Evolutionary conservation across 2,888 invertebrate genomes (phyloP), one percentile per base, ranked within the genome.

Genomic region (Lissocephala sabroskyi): DNA sequence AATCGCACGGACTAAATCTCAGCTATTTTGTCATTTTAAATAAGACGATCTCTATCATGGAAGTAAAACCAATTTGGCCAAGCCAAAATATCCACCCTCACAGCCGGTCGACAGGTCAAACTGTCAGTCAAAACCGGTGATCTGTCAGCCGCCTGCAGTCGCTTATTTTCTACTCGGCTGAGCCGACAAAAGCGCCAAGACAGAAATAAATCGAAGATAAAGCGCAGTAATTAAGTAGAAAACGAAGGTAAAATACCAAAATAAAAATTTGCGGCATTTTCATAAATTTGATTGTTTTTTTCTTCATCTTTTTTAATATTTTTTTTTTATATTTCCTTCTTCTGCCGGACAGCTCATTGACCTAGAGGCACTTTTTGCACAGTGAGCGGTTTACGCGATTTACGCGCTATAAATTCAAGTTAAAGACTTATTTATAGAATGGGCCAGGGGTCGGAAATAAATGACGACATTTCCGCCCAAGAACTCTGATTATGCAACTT

Each of bases 61-160:
- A 3, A 23, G 23, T 39, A 43, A 43, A 63, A 54, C 71, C 63
- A 61, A 74, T 70, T 74, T 52, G 66, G 66, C 52, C 50, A 56
- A 37, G n/a, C 61, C 67, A 65, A 60, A 62, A 63, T 16, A 16
- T 42, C 47, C 66, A 51, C 63, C 70, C 59, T 23, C n/a, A 62
- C 74, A 47, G 16, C 32, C 3, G 13, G 16, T 5, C 35, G 14
- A 28, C 29, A 11, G 40, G 47, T 23, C 9, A 9, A 14, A 16
- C 17, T 33, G 19, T 41, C 10, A n/a, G 11, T 28, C n/a, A n/a
- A n/a, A n/a, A n/a, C n/a, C n/a, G n/a, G n/a, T n/a, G n/a, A 14
- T 19, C 17, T 33, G 19, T 41, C 10, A n/a, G 11, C 26, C n/a
- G n/a, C n/a, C n/a, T 29, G 13, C 33, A 35, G 4, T 23, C 7